Conservation (phyloP, 2,797 vertebrate genomes). For the Enteromius thamalakanensis region DNA sequence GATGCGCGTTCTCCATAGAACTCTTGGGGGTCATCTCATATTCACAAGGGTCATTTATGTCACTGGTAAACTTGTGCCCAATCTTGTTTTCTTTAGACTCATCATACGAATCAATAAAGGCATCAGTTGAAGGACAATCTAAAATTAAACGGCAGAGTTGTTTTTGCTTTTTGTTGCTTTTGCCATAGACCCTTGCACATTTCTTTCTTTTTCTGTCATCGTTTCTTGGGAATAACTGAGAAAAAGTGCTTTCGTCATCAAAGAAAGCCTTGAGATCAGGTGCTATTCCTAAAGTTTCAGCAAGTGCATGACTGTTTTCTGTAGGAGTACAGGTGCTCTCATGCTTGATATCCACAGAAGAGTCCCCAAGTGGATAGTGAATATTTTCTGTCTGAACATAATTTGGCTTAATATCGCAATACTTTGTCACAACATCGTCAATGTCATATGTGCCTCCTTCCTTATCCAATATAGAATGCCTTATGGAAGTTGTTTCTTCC, state of each 20-base stretch:
- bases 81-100: slow-evolving; percentile 72
- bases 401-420: slow-evolving; percentile 57
- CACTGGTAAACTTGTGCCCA: slow-evolving; percentile 73
- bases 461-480: slow-evolving; percentile 56
- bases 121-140: slow-evolving; percentile 54
- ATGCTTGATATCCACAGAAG: slow-evolving; percentile 72
- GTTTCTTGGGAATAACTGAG: slow-evolving; percentile 88
- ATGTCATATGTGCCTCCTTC: slow-evolving; percentile 27
- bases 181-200: slow-evolving; percentile 89
- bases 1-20: slow-evolving; percentile 61
- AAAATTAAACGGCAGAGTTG: slow-evolving; percentile 61
- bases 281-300: slow-evolving; percentile 63
- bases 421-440: slow-evolving; percentile 55
- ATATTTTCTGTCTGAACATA: slow-evolving; percentile 54
- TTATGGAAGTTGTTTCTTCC: slow-evolving; percentile 49
- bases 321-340: slow-evolving; percentile 65
- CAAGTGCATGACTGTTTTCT: slow-evolving; percentile 60
- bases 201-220: slow-evolving; percentile 85
- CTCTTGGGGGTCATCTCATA: slow-evolving; percentile 83
- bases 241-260: slow-evolving; percentile 88
- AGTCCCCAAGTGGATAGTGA: slow-evolving; percentile 65
- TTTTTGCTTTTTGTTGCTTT: slow-evolving; percentile 83
- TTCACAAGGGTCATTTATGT: slow-evolving; percentile 77
- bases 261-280: slow-evolving; percentile 79
- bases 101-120: slow-evolving; percentile 67